Evolutionary conservation across 1,140 invertebrate species (phyloP).

Genomic region (Zaprionus tsacasi): DNA sequence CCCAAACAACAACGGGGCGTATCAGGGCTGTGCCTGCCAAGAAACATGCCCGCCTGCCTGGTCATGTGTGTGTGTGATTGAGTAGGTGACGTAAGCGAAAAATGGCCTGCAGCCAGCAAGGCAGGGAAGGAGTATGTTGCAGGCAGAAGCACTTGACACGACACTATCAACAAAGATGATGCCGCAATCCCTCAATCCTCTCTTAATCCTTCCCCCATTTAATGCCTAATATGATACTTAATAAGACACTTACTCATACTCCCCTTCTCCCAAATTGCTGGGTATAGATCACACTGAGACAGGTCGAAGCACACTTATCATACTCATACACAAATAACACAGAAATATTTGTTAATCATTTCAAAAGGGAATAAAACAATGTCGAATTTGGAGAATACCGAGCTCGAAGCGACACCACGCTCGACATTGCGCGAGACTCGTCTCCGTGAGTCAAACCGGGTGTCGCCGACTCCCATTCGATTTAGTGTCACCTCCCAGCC

Average conservation of each 20-base stretch:
- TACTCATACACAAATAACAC: background rate
- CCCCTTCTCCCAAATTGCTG: too few species aligned
- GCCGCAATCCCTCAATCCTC: background rate
- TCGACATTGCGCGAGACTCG: too few species aligned
- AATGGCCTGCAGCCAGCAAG: background rate
- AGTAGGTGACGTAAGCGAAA: slow-evolving; percentile 17
- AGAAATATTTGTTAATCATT: slow-evolving; percentile 16
- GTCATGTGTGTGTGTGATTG: background rate
- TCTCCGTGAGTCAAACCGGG: too few species aligned
- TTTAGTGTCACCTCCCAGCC: too few species aligned
- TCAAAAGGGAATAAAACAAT: slow-evolving; percentile 11
- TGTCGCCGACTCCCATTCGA: too few species aligned
- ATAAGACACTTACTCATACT: background rate
- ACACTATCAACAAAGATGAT: background rate
- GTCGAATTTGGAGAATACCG: background rate
- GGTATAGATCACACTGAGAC: background rate
- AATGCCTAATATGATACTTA: background rate
- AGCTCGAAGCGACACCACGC: too few species aligned
- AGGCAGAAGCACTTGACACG: background rate
- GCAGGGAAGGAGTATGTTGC: background rate
- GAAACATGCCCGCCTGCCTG: slow-evolving; percentile 3
- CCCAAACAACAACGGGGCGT: slow-evolving; percentile 49
- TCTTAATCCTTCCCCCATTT: background rate
- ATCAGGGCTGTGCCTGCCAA: slow-evolving; percentile 30
- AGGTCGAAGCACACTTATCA: background rate